Evolutionary conservation across 2,888 invertebrate species (phyloP).

Genomic region (Melieria picta): DNA sequence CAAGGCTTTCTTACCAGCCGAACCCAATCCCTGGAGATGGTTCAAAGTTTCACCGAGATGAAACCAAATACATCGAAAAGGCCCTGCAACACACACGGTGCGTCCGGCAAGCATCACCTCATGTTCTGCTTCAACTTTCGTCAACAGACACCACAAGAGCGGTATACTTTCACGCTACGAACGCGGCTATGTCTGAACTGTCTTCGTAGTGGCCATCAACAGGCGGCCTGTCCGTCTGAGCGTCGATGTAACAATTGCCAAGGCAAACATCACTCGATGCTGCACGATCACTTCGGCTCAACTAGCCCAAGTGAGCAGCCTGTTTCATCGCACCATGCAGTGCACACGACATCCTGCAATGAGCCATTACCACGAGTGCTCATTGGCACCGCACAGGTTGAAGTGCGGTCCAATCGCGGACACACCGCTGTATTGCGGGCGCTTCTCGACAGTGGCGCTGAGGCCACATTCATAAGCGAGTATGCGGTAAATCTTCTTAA

Average conservation of each 20-base stretch:
- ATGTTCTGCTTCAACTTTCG: slow-evolving; percentile 1
- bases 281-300: slow-evolving; percentile 3
- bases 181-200: slow-evolving; percentile 6
- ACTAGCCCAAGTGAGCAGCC: background rate
- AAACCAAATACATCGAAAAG: too few species aligned
- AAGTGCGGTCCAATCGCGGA: background rate
- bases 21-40: too few species aligned
- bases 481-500: background rate
- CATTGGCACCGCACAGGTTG: slow-evolving; percentile 2
- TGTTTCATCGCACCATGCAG: background rate
- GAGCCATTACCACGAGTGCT: background rate
- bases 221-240: background rate
- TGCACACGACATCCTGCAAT: background rate
- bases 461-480: slow-evolving; percentile 20
- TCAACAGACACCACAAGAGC: background rate
- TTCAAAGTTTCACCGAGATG: too few species aligned
- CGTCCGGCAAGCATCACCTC: background rate
- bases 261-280: slow-evolving; percentile 6
- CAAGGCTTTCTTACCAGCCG: background rate
- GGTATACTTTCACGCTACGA: background rate
- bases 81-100: background rate
- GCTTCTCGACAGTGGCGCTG: slow-evolving; percentile 16
- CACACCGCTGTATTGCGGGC: background rate
- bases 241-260: slow-evolving; percentile 9
- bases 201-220: background rate